phyloP scores from a whole-genome alignment of 2,888 invertebrate genomes.

The Yponomeuta malinellus region DNA sequence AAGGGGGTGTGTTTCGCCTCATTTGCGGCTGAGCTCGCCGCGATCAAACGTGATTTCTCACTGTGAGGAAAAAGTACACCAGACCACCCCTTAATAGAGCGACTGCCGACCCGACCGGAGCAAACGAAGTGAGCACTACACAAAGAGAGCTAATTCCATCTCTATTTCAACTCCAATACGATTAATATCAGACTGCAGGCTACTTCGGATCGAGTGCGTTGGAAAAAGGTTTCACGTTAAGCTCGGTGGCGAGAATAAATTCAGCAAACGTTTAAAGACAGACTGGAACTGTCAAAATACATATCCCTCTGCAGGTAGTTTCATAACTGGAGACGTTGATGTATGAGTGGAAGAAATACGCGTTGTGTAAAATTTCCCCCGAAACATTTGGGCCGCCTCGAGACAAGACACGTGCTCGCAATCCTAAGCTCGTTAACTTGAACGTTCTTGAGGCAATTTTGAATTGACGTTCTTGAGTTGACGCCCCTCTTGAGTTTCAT shows the following conservation, averaged over 20 bases:
- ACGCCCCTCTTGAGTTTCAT: conserved; percentile 44
- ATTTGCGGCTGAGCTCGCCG: conserved; percentile 58
- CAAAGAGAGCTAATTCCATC: conserved; percentile 38
- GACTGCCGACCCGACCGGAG: conserved; percentile 35
- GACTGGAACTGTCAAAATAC: conserved; percentile 45
- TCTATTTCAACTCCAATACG: conserved; percentile 39
- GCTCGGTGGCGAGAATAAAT: conserved; percentile 22
- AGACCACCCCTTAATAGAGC: conserved; percentile 42
- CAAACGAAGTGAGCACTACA: conserved; percentile 28
- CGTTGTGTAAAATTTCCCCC: conserved; percentile 25
- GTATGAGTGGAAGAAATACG: conserved; percentile 42
- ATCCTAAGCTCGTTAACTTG: conserved; percentile 65
- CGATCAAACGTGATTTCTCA: conserved; percentile 68
- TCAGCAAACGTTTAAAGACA: conserved; percentile 20
- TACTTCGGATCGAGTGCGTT: conserved; percentile 5
- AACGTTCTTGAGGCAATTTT: conserved; percentile 55
- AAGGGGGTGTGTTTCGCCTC: conserved; percentile 68
- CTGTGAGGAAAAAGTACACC: conserved; percentile 47
- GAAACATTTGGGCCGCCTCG: conserved; percentile 53
- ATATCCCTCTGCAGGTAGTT: conserved; percentile 54
- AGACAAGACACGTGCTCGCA: conserved; percentile 51
- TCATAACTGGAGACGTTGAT: conserved; percentile 62
- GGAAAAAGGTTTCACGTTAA: not conserved
- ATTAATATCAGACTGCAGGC: conserved; percentile 34
- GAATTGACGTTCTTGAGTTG: too few relatives aligned